Base-by-base conservation (phyloP, 1,140 invertebrate genomes). In the Cotesia chilonis region DNA sequence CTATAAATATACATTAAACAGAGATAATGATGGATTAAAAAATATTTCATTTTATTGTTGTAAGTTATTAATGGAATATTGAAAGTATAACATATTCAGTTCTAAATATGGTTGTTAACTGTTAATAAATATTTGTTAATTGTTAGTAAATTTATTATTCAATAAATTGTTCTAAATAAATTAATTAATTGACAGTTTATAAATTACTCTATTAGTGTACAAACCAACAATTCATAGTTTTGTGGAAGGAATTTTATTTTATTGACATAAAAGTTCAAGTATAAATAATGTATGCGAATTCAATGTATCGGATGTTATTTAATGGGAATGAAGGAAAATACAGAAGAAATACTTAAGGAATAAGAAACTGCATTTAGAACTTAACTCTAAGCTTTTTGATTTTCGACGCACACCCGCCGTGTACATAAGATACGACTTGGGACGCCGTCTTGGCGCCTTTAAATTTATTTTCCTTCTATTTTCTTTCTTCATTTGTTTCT, bases 401-500 rank as follows among this genome's bases (percentile, higher is more conserved):
- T 68, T 51, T 17, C 63, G 10, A 60, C 64, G 68, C 36, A 51
- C 37, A 68, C 60, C 38, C 66, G 5, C 47, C 68, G 59, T 38
- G 55, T 37, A 72, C 71, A 55, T 59, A 71, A 77, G 77, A 78
- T 77, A 76, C 77, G 76, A 75, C 75, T 71, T 79, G 70, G 74
- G 76, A 78, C 77, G 78, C 76, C 80, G 71, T 70, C 76, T 75
- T 79, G 80, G 80, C 80, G 80, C 78, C 80, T 75, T 67, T 68
- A 47, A 72, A 76, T 77, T 78, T 68, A 76, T 71, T 70, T 67
- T 36, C 54, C 68, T n/a, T 51, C 36, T 57, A 17, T 37, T 51
- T 66, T 59, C 37, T 67, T 60, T 36, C 47, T 20, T 68, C 17
- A 60, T 52, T 65, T 54, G 52, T 59, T 37, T 59, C 55, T 66